Base-by-base conservation (phyloP, 2,797 vertebrate genomes). In the Threskiornis aethiopicus region DNA sequence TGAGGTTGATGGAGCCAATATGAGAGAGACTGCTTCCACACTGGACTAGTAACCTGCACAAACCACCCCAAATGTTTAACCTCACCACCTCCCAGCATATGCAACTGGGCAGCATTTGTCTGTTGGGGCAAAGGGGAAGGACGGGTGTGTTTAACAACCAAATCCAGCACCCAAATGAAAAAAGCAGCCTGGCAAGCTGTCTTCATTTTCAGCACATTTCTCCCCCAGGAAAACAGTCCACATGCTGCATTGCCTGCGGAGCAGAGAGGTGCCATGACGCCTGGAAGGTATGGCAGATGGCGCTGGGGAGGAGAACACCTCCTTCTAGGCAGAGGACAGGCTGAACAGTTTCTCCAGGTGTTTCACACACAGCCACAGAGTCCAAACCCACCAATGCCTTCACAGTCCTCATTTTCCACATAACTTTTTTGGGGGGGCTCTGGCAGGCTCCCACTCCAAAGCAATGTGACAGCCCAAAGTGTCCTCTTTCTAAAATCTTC, bases 11-110 rank as follows among this genome's bases (percentile, higher is more conserved):
- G 24, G 24, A 95, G 67, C 64, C 59, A 73, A 46, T 11, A 28
- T 10, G 20, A 83, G 44, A 59, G 18, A 78, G 20, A 59, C 28
- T 83, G 44, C 25, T 73, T 66, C 55, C 39, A 42, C 1, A 1
- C 55, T 25, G 52, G 58, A 46, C 51, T 41, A 66, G 80, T 65
- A 94, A 84, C 51, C 70, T 72, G 66, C 88, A 79, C 62, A 77
- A 55, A 57, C 12, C 65, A 76, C 64, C 37, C 49, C 2, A 2
- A 70, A 75, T 3, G 12, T 61, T 42, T 72, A 75, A 59, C 44
- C 37, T 75, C 73, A 18, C n/a, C 69, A 35, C 10, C 26, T 62
- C 49, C 51, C 81, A 84, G n/a, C n/a, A 37, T 2, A 16, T 1
- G 29, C 58, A 80, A 37, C 20, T 2, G 2, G 39, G 51, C 21